Conservation (phyloP, 2,113 vertebrate species). For the Synodontis membranacea region DNA sequence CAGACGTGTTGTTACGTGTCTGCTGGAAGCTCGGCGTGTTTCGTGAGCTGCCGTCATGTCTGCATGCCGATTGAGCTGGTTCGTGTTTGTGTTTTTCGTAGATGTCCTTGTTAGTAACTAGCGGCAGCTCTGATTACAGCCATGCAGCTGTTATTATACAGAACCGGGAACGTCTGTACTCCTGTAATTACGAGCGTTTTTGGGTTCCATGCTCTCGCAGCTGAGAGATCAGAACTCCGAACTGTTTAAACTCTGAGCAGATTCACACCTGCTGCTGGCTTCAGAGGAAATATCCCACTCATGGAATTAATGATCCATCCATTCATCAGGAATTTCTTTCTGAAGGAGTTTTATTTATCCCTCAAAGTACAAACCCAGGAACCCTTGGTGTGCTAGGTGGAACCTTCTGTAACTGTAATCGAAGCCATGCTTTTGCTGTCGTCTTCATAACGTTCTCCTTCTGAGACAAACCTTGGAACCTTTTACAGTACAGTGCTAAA, state of each 20-base stretch:
- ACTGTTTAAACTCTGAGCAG: neutral
- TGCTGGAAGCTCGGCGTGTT: neutral
- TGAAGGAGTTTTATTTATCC: neutral
- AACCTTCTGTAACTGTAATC: neutral
- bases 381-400: neutral
- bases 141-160: conserved; percentile 2
- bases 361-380: neutral
- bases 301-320: neutral
- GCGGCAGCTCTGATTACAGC: conserved; percentile 14
- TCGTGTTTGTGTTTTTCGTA: neutral
- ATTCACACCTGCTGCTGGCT: neutral
- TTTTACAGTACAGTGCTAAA: neutral
- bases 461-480: neutral
- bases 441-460: too few relatives aligned
- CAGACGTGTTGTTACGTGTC: neutral
- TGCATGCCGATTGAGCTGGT: neutral
- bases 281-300: neutral
- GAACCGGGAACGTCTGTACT: neutral
- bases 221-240: neutral
- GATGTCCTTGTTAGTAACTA: neutral
- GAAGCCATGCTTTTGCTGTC: neutral
- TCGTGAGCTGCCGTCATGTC: neutral
- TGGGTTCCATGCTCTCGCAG: neutral
- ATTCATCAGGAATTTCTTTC: neutral
- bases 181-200: conserved; percentile 10